Percentiles rank a stretch among this genome's conserved stretches.
These are phyloP conservation scores for Thamnophis sirtalis DNA, from an alignment of 2,113 vertebrate species.

Conservation along the genomic window DNA sequence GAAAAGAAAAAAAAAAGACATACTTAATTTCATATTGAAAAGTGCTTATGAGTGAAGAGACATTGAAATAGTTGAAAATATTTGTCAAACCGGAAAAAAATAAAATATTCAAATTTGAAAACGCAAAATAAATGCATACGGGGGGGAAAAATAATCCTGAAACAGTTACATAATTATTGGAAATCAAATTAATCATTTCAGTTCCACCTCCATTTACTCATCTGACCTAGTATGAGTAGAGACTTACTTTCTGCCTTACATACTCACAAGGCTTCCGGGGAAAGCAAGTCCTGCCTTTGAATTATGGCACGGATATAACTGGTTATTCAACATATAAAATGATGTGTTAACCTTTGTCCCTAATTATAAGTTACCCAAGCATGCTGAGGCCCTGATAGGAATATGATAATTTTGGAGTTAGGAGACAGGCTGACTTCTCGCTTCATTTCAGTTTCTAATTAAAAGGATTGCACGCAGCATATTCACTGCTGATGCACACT, in stretches of 20 bases:
- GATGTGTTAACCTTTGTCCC: slow-evolving; percentile 61
- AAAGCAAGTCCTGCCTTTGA: slow-evolving; percentile 50
- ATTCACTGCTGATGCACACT: slow-evolving; percentile 56
- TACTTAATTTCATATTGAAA: not conserved
- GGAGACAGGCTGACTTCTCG: slow-evolving; percentile 57
- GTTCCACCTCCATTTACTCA: slow-evolving; percentile 2
- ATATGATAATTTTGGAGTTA: slow-evolving; percentile 57
- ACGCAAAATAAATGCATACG: not conserved
- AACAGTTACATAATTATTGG: slow-evolving; percentile 6
- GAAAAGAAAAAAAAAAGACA: too few species aligned
- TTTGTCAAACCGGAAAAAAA: not conserved
- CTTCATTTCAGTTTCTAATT: slow-evolving; percentile 56
- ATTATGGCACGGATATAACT: slow-evolving; percentile 52
- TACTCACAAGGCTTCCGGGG: not conserved
- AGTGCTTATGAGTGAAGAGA: not conserved
- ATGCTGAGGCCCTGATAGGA: slow-evolving; percentile 44
- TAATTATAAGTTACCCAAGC: slow-evolving; percentile 60
- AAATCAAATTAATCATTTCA: not conserved
- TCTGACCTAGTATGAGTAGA: slow-evolving; percentile 9
- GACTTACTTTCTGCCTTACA: not conserved
- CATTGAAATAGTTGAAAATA: not conserved
- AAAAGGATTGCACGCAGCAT: slow-evolving; percentile 56
- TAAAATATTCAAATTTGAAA: not conserved
- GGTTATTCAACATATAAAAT: slow-evolving; percentile 54
- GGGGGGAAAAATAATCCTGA: not conserved